Percentiles rank a stretch among this genome's conserved stretches.
Evolutionary conservation across 2,797 vertebrate species (phyloP).

Genomic region (Tiaroga cobitis): DNA sequence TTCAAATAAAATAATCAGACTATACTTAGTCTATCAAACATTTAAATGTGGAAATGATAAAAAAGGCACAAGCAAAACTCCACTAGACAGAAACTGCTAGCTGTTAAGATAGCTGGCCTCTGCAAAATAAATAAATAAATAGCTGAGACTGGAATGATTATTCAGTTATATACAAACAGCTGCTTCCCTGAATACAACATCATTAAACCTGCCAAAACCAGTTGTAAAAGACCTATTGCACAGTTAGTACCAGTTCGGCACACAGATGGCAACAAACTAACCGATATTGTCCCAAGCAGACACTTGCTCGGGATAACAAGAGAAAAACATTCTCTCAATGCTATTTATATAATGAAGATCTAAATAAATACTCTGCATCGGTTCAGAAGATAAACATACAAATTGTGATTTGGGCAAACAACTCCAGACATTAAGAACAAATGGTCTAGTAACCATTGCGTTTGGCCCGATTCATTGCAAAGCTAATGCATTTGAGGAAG

Average conservation of each 20-base stretch:
- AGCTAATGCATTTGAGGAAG: conserved; percentile 20
- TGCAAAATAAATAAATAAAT: conserved; percentile 76
- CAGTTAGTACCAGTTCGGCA: conserved; percentile 22
- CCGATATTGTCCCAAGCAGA: background rate
- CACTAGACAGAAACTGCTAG: background rate
- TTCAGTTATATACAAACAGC: conserved; percentile 36
- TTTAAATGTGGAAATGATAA: background rate
- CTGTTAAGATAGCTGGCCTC: conserved; percentile 13
- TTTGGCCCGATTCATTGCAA: conserved; percentile 3
- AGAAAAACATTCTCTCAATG: background rate
- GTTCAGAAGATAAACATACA: conserved; percentile 1
- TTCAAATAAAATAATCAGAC: background rate
- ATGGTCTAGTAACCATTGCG: background rate
- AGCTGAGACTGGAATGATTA: conserved; percentile 53
- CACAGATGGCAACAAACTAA: conserved; percentile 25
- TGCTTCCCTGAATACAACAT: conserved; percentile 60
- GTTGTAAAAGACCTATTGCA: conserved; percentile 26
- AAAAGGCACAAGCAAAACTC: conserved; percentile 18
- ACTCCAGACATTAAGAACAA: background rate
- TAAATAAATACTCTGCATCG: conserved; percentile 27
- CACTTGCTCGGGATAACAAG: background rate
- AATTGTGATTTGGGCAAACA: background rate
- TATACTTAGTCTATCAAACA: background rate
- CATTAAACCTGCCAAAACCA: conserved; percentile 31
- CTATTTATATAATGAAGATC: background rate